Evolutionary conservation across 2,797 vertebrate genomes (phyloP), one percentile per base, ranked within the genome.

Genomic region (Hipposideros larvatus): DNA sequence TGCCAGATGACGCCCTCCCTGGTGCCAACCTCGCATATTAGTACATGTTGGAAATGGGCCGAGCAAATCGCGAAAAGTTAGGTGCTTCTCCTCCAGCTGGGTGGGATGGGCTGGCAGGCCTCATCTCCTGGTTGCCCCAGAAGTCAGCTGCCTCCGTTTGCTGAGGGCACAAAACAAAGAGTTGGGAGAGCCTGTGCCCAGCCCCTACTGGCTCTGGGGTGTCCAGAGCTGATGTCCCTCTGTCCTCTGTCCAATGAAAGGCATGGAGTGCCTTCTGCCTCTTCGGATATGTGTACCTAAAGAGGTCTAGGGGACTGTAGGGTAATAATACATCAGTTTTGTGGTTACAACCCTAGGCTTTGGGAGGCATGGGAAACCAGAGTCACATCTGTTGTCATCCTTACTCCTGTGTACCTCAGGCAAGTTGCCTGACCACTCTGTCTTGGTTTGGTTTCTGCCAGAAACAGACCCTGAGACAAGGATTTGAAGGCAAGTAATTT

Each of bases 1-100:
- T 98, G 98, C 98, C 98, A 98, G 97, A 95, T 61, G 68, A 97
- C 96, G 78, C 98, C 98, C 98, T 98, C 98, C 98, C 98, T 57
- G 94, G 98, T 97, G 98, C 97, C 78, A 51, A 70, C 26, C 61
- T 88, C 80, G 90, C 98, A 97, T 96, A 98, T 98, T 98, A 98
- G 96, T 65, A 77, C 97, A 86, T 53, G 91, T 96, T 1, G 93
- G 96, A 97, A 97, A 96, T 90, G 93, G 97, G 88, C 96, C 4
- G 3, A 87, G 89, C 88, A 41, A 2, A 70, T 84, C 0, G 0
- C 92, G 79, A 75, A 31, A 96, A 80, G 74, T 93, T 96, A 96
- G 96, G 98, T 96, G 97, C 95, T 82, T 95, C 79, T 37, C 82
- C 34, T 34, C 16, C 0, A 0, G 34, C 48, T 8, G 59, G 55